Evolutionary conservation across 2,888 invertebrate genomes (phyloP).

Genomic region (Endotricha flammealis): DNA sequence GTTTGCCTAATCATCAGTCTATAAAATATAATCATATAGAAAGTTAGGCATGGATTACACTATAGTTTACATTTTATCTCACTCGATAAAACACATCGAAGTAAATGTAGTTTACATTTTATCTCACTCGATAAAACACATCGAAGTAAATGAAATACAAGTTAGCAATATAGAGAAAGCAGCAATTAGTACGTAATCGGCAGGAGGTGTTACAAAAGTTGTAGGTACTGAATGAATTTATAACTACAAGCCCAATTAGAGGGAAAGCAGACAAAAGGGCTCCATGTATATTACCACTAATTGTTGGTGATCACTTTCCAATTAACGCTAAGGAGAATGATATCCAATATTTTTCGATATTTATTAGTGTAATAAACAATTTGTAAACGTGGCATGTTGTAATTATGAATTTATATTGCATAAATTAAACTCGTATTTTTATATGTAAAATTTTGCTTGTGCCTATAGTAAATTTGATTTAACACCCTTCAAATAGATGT

Average conservation of each 20-base stretch:
- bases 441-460: too few relatives aligned
- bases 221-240: conserved; percentile 67
- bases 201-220: conserved; percentile 68
- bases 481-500: too few relatives aligned
- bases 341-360: too few relatives aligned
- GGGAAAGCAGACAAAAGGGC: conserved; percentile 66
- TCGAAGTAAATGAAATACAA: conserved; percentile 47
- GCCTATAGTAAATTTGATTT: too few relatives aligned
- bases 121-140: conserved; percentile 46
- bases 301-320: neutral
- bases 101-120: conserved; percentile 51
- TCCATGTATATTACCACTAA: conserved; percentile 4
- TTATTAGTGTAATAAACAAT: too few relatives aligned
- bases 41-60: conserved; percentile 29
- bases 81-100: conserved; percentile 44
- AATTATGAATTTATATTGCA: too few relatives aligned
- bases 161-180: conserved; percentile 61
- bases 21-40: conserved; percentile 26
- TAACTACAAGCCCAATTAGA: conserved; percentile 70
- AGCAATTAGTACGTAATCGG: conserved; percentile 62
- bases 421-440: too few relatives aligned
- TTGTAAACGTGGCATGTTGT: too few relatives aligned
- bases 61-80: conserved; percentile 42
- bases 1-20: conserved; percentile 11
- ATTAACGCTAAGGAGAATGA: neutral